Evolutionary conservation across 1,140 invertebrate genomes (phyloP).

Genomic region (Euwallacea similis): DNA sequence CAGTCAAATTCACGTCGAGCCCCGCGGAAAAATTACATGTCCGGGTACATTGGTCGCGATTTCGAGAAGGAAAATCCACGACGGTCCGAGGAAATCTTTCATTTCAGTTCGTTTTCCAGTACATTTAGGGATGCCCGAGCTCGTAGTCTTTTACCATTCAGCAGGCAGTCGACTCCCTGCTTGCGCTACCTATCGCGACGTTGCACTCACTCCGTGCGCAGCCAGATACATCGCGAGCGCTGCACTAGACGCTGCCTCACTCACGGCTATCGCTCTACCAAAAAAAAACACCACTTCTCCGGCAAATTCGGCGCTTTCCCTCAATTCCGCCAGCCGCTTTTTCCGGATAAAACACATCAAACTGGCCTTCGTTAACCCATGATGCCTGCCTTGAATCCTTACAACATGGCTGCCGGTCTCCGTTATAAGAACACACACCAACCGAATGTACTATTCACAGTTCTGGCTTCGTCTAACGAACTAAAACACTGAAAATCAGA

Average conservation of each 20-base stretch:
- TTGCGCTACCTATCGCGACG: slow-evolving; percentile 51
- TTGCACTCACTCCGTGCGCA: slow-evolving; percentile 48
- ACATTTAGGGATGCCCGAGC: slow-evolving; percentile 50
- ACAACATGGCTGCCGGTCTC: slow-evolving; percentile 55
- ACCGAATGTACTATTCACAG: slow-evolving; percentile 39
- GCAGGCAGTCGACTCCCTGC: slow-evolving; percentile 53
- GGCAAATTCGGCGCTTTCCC: slow-evolving; percentile 36
- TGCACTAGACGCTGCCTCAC: slow-evolving; percentile 32
- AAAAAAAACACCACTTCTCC: slow-evolving; percentile 33
- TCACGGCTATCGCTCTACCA: slow-evolving; percentile 37
- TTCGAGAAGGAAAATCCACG: slow-evolving; percentile 5
- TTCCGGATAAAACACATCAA: slow-evolving; percentile 40
- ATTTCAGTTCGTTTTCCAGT: slow-evolving; percentile 47
- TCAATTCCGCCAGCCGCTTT: slow-evolving; percentile 34
- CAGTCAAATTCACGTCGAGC: slow-evolving; percentile 2
- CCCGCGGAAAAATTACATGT: slow-evolving; percentile 13
- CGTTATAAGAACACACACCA: slow-evolving; percentile 49
- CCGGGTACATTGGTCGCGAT: background rate
- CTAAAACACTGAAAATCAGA: slow-evolving; percentile 7
- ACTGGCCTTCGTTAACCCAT: slow-evolving; percentile 52
- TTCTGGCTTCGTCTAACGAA: slow-evolving; percentile 5
- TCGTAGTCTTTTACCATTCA: slow-evolving; percentile 41
- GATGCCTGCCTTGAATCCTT: slow-evolving; percentile 52
- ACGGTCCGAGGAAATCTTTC: slow-evolving; percentile 19
- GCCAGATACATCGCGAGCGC: slow-evolving; percentile 47